A percentile compares a stretch with the other conserved stretches of the same genome.
phyloP scores from a whole-genome alignment of 2,113 vertebrate genomes.

The Poicephalus gulielmi region DNA sequence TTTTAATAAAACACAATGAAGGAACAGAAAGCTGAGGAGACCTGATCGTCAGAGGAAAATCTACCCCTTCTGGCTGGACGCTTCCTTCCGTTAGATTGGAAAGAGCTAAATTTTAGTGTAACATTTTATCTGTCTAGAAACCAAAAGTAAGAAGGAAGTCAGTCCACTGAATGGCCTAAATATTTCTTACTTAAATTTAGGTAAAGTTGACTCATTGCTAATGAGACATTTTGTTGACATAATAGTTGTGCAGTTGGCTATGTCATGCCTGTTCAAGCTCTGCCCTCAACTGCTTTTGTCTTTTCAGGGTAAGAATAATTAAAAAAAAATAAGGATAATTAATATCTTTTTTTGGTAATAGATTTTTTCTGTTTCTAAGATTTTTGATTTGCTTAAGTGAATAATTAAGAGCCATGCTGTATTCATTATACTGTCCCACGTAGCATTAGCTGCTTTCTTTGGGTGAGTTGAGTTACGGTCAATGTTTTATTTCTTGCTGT shows the following conservation, averaged over 20 bases:
- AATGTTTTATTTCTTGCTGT: not conserved
- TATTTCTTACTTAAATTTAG: not conserved
- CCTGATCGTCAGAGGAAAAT: not conserved
- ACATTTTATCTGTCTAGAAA: not conserved
- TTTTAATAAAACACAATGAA: not conserved
- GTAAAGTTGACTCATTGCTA: not conserved
- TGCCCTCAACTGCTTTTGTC: not conserved
- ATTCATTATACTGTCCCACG: not conserved
- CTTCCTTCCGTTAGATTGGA: not conserved
- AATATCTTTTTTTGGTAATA: not conserved
- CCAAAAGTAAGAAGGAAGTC: not conserved
- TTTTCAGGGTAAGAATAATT: not conserved
- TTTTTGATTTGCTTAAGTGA: not conserved
- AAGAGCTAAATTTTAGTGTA: not conserved
- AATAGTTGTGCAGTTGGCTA: not conserved
- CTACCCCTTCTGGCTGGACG: not conserved
- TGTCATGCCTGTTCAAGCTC: not conserved
- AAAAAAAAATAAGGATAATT: not conserved
- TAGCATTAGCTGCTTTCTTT: not conserved
- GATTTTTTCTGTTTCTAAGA: not conserved
- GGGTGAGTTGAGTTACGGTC: not conserved
- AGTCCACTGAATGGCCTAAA: not conserved
- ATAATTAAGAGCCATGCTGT: not conserved
- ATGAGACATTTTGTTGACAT: not conserved
- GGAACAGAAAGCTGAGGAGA: not conserved